These are phyloP conservation scores for Probaryconus sp. DNA, from an alignment of 1,140 invertebrate species.

Conservation along the genomic window DNA sequence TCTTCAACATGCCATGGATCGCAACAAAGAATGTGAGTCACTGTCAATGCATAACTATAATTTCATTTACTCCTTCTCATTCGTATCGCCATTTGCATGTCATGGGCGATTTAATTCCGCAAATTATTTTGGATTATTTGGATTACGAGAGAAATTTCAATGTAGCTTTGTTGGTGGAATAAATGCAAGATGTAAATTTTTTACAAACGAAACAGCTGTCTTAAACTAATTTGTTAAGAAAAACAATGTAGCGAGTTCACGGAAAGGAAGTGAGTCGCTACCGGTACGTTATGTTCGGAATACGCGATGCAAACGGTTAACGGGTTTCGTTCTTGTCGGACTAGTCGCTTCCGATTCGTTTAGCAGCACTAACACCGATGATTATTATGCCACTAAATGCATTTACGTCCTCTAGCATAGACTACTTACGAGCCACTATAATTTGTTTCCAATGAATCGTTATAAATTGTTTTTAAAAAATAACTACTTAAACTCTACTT, in stretches of 20 bases:
- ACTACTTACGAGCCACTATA: background rate
- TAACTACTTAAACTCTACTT: conserved; percentile 6
- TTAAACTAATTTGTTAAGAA: conserved; percentile 26
- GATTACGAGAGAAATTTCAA: too few species aligned
- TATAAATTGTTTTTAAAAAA: conserved; percentile 18
- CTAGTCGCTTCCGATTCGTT: conserved; percentile 63
- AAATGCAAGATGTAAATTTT: too few species aligned
- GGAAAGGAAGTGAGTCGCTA: conserved; percentile 63
- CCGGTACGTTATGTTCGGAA: conserved; percentile 60
- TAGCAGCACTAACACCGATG: conserved; percentile 36
- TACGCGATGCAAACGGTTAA: conserved; percentile 68
- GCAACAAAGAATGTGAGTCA: conserved; percentile 97
- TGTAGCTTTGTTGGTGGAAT: too few species aligned
- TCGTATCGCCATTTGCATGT: background rate
- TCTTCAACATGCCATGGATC: conserved; percentile 94
- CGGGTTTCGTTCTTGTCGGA: conserved; percentile 47
- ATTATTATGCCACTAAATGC: conserved; percentile 61
- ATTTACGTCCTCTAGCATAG: background rate
- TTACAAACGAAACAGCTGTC: too few species aligned
- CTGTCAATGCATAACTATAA: conserved; percentile 1
- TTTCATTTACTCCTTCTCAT: background rate
- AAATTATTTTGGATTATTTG: too few species aligned
- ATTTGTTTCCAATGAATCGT: conserved; percentile 24
- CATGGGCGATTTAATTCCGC: too few species aligned
- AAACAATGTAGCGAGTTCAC: conserved; percentile 25